phyloP scores from a whole-genome alignment of 2,797 vertebrate species.

The Taenioides sp. region DNA sequence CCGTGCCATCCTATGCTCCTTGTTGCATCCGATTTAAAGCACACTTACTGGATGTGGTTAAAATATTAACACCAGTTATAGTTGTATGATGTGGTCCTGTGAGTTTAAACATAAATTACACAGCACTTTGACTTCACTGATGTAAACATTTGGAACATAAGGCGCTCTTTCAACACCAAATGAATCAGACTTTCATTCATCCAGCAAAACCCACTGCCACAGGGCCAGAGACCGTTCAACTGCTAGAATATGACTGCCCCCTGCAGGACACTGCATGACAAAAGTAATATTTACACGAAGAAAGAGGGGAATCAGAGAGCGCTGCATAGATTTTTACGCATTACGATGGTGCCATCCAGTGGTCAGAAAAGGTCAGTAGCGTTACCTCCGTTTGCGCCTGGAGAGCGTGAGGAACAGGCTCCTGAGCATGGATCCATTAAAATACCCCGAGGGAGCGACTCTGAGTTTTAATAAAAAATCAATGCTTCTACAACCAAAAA shows the following conservation, averaged over 20 bases:
- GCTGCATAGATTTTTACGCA: neutral
- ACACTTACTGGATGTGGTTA: neutral
- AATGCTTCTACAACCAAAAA: too few relatives aligned
- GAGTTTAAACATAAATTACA: neutral
- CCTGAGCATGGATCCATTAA: too few relatives aligned
- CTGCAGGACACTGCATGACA: neutral
- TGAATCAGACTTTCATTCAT: conserved; percentile 4
- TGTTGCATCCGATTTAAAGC: neutral
- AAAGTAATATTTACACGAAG: neutral
- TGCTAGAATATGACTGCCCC: neutral
- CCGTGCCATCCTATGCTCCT: neutral
- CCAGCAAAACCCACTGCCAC: too few relatives aligned
- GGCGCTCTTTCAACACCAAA: neutral
- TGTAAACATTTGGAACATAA: conserved; percentile 5
- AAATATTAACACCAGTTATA: neutral
- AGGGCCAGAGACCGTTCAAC: neutral
- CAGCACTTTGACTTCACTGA: neutral
- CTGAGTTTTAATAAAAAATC: too few relatives aligned
- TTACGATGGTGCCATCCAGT: neutral
- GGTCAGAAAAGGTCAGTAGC: neutral
- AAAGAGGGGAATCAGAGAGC: too few relatives aligned
- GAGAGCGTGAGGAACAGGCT: too few relatives aligned
- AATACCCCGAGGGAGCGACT: too few relatives aligned
- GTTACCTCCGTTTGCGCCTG: neutral
- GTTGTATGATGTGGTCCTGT: neutral